Percentiles rank a stretch among this genome's conserved stretches.
Evolutionary conservation across 2,797 vertebrate genomes (phyloP).

Genomic region (Psittacula derbiana): DNA sequence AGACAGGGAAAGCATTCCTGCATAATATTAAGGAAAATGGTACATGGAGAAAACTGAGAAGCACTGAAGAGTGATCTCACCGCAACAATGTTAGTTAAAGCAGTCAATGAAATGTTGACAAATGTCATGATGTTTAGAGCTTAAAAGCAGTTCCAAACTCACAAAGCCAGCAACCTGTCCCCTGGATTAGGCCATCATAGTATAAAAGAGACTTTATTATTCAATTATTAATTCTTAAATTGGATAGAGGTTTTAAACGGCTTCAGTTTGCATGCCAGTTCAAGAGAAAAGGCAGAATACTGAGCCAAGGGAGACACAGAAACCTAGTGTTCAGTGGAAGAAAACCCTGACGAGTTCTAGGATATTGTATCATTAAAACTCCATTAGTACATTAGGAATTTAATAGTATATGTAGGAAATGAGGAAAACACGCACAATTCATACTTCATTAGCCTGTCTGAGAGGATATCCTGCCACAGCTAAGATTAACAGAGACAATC

Average conservation of each 20-base stretch:
- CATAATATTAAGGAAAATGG: neutral
- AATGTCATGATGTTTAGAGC: constrained; percentile 73
- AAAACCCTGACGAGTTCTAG: constrained; percentile 53
- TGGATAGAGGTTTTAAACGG: constrained; percentile 49
- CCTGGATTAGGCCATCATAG: constrained; percentile 49
- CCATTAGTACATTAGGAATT: constrained; percentile 72
- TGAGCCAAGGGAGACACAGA: constrained; percentile 52
- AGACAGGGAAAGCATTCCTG: neutral
- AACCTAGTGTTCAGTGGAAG: constrained; percentile 62
- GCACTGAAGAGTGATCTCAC: constrained; percentile 19
- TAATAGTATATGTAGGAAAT: constrained; percentile 74
- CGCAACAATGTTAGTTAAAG: constrained; percentile 65
- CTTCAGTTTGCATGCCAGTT: constrained; percentile 31
- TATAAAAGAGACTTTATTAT: neutral
- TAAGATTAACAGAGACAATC: constrained; percentile 48
- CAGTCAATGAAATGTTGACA: constrained; percentile 71
- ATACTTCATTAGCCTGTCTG: constrained; percentile 73
- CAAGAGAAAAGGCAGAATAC: constrained; percentile 52
- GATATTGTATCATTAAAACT: constrained; percentile 75
- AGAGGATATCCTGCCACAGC: constrained; percentile 62
- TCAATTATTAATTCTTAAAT: constrained; percentile 69
- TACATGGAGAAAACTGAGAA: constrained; percentile 34
- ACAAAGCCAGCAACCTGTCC: constrained; percentile 69
- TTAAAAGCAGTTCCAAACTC: constrained; percentile 78
- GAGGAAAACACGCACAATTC: constrained; percentile 68